Conservation (phyloP, 2,888 invertebrate genomes). For the Biston betularia region DNA sequence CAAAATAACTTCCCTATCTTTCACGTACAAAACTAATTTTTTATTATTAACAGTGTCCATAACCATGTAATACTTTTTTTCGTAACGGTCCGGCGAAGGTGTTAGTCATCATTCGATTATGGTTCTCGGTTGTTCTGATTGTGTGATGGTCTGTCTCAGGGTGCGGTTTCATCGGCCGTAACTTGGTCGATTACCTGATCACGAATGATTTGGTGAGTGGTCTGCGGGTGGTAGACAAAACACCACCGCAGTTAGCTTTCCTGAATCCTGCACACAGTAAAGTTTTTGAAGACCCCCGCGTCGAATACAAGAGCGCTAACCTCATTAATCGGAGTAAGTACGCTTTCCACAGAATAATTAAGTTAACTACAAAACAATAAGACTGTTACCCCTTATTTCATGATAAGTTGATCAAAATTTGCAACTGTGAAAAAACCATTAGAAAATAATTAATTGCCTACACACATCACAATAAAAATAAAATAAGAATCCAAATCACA, state of each 20-base stretch:
- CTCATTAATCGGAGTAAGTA: conserved; percentile 93
- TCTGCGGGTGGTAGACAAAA: conserved; percentile 95
- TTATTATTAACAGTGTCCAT: conserved; percentile 2
- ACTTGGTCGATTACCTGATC: conserved; percentile 93
- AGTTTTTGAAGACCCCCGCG: conserved; percentile 90
- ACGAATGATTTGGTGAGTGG: conserved; percentile 91
- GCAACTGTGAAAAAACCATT: neutral
- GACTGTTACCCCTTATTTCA: neutral
- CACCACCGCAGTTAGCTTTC: conserved; percentile 97
- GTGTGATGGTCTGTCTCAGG: conserved; percentile 86
- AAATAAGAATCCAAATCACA: no score
- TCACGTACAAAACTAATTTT: neutral
- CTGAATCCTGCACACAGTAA: conserved; percentile 91
- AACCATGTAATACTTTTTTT: conserved; percentile 47
- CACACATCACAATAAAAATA: no score
- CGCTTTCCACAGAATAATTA: conserved; percentile 39
- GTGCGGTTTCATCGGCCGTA: conserved; percentile 97
- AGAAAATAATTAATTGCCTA: no score
- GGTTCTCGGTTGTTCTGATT: conserved; percentile 45
- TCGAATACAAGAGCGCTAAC: conserved; percentile 96
- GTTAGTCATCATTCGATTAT: conserved; percentile 74
- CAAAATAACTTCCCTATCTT: conserved; percentile 7
- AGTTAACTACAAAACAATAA: conserved; percentile 10
- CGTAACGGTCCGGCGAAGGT: conserved; percentile 70
- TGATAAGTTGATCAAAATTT: neutral